phyloP scores from a whole-genome alignment of 2,888 invertebrate species.

The Octonoba sinensis region DNA sequence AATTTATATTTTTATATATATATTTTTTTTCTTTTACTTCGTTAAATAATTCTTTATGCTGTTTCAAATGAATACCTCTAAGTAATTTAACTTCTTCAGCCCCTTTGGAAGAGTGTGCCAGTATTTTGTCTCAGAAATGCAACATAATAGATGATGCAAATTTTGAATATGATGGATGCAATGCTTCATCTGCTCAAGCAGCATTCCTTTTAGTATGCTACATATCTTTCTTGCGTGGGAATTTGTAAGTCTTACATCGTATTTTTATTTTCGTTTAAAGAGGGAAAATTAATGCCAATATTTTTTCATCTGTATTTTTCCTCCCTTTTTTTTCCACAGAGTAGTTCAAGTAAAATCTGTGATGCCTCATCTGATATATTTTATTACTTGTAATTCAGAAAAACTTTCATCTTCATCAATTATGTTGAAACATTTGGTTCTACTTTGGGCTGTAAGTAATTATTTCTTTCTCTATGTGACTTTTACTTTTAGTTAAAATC shows the following conservation, averaged over 20 bases:
- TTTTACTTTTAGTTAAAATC: background rate
- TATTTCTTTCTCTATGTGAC: background rate
- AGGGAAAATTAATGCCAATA: background rate
- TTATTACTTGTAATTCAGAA: constrained; percentile 41
- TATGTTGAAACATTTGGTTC: constrained; percentile 36
- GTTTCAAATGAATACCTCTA: background rate
- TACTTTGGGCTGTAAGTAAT: constrained; percentile 46
- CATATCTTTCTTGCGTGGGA: constrained; percentile 30
- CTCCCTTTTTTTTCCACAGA: constrained; percentile 16
- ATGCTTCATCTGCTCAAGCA: constrained; percentile 20
- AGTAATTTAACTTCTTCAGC: constrained; percentile 13
- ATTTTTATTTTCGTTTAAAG: constrained; percentile 14
- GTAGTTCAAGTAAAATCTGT: constrained; percentile 25
- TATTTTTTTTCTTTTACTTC: too few species aligned
- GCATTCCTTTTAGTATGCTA: constrained; percentile 44
- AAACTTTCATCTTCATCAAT: background rate
- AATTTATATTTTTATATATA: too few species aligned
- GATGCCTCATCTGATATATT: constrained; percentile 49
- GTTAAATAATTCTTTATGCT: too few species aligned
- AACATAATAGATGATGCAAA: background rate
- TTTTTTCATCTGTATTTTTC: background rate
- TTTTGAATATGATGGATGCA: background rate
- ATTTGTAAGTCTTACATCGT: constrained; percentile 24
- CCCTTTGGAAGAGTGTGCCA: constrained; percentile 31
- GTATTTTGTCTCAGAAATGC: constrained; percentile 36